phyloP scores from a whole-genome alignment of 1,140 invertebrate species.

The Diorhabda sublineata region DNA sequence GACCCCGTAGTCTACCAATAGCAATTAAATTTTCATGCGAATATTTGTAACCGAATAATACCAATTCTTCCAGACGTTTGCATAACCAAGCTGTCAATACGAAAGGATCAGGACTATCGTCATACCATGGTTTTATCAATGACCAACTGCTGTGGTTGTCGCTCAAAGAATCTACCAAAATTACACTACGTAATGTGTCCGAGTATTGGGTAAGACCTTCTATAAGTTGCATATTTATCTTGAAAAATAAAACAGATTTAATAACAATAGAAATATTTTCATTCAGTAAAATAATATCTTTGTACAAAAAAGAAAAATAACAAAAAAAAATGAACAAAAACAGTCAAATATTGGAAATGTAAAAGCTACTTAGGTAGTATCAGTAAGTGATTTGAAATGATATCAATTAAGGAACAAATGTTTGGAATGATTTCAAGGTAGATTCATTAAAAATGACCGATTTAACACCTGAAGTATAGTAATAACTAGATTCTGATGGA shows the following conservation, averaged over 20 bases:
- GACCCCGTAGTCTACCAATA: conserved; percentile 61
- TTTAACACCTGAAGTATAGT: too few relatives aligned
- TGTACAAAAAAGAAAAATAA: not conserved
- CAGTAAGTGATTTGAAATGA: too few relatives aligned
- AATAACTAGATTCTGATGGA: too few relatives aligned
- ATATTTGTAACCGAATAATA: conserved; percentile 60
- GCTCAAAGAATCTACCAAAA: conserved; percentile 63
- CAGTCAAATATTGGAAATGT: too few relatives aligned
- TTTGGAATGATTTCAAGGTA: too few relatives aligned
- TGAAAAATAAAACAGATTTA: conserved; percentile 26
- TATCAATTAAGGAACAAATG: too few relatives aligned
- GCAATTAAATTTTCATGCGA: conserved; percentile 63
- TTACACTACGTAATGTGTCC: conserved; percentile 60
- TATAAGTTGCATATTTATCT: conserved; percentile 55
- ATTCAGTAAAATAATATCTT: not conserved
- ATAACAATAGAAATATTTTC: not conserved
- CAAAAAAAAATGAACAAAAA: too few relatives aligned
- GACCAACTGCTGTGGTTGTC: conserved; percentile 31
- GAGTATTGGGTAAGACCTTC: conserved; percentile 59
- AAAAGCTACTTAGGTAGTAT: too few relatives aligned
- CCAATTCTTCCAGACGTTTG: conserved; percentile 60
- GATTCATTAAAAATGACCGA: too few relatives aligned
- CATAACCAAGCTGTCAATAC: conserved; percentile 75
- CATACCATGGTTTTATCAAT: conserved; percentile 23
- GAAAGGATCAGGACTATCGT: conserved; percentile 60